Evolutionary conservation across 2,888 invertebrate genomes (phyloP), one percentile per base, ranked within the genome.

Genomic region (Leptinotarsa tumamoca): DNA sequence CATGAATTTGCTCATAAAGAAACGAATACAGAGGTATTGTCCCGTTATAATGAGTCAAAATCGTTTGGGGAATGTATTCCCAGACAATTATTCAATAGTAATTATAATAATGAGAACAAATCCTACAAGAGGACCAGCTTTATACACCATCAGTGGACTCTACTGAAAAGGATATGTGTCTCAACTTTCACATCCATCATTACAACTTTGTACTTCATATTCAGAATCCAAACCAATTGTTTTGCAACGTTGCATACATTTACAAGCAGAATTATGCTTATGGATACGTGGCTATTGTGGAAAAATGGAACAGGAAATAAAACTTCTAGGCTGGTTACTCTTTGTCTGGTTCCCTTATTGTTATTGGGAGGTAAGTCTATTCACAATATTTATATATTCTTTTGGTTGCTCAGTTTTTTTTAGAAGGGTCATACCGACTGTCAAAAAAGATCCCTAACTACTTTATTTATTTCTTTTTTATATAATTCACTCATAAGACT

Each of bases 351-450:
- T 80, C 91, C 92, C 1, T 86, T 92, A 67, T 80, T 92, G 66
- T 81, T 92, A 75, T 84, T 92, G 76, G 88, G 89, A 84, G 92
- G 92, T 93, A 86, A 92, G 91, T 76, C 13, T 3, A 5, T 23
- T 17, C n/a, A 18, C 43, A 18, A 43, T 33, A 4, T 18, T 56
- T 4, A 23, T 61, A 21, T 49, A 58, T 33, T 7, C 33, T 33
- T 33, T 33, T 33, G 33, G 33, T 33, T 33, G 33, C 5, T 33
- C 2, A 43, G 43, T 43, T 43, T 43, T 43, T 23, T 43, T 43
- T 10, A 10, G 43, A 10, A 3, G 10, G 43, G 43, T 43, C 10
- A 43, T 13, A 10, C 43, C 43, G 7, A 43, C 43, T 43, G 43
- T 43, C 43, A 10, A 43, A 10, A 33, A 5, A 3, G 10, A 43